phyloP scores from a whole-genome alignment of 1,140 invertebrate species.

The Branchinecta lynchi region DNA sequence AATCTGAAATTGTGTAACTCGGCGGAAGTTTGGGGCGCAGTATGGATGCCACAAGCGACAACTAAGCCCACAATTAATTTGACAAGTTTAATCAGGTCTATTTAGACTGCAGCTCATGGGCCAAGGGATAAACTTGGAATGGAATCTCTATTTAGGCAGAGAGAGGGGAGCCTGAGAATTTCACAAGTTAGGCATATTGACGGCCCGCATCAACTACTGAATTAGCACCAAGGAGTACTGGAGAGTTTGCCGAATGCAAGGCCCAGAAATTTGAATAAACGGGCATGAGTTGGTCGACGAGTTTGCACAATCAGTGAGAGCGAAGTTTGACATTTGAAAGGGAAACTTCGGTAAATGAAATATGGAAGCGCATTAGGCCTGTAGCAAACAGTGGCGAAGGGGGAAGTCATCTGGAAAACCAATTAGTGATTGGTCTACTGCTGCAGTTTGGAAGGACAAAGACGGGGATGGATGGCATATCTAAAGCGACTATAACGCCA shows the following conservation, averaged over 20 bases:
- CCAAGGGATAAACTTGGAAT: background rate
- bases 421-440: no score
- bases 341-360: no score
- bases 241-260: background rate
- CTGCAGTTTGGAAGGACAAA: no score
- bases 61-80: background rate
- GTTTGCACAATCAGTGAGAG: background rate
- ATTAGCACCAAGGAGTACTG: background rate
- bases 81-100: background rate
- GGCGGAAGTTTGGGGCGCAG: no score
- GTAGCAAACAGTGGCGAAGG: no score
- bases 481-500: no score
- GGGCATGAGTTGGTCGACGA: background rate
- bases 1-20: no score
- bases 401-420: no score
- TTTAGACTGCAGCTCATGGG: background rate
- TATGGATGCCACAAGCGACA: no score
- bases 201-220: background rate
- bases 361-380: no score
- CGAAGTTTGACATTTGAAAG: background rate
- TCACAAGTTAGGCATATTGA: constrained; percentile 11
- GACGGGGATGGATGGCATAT: no score
- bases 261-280: background rate
- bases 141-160: constrained; percentile 11
- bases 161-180: background rate